These are phyloP conservation scores for Psilopsiagon aurifrons DNA, from an alignment of 2,113 vertebrate species.

Conservation along the genomic window DNA sequence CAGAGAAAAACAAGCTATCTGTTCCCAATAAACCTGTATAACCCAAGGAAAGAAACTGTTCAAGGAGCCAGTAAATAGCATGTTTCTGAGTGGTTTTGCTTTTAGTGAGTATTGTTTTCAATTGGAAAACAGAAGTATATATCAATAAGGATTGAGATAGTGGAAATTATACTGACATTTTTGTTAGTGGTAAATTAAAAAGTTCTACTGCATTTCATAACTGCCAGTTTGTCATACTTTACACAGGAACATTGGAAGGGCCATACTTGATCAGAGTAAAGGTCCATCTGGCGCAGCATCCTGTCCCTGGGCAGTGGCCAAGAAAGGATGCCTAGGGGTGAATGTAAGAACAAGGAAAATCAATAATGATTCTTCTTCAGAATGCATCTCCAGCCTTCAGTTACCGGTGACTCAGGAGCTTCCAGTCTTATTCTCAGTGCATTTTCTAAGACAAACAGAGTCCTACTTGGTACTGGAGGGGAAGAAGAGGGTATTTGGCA, in stretches of 20 bases:
- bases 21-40: background rate
- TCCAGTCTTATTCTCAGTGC: background rate
- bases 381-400: background rate
- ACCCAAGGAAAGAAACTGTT: background rate
- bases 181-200: background rate
- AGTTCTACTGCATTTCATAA: background rate
- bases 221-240: background rate
- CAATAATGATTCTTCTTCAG: background rate
- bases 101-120: background rate
- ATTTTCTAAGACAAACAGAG: background rate
- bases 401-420: background rate
- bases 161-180: background rate
- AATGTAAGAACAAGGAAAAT: constrained; percentile 12
- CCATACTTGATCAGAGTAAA: constrained; percentile 13
- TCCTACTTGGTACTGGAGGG: background rate
- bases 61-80: background rate
- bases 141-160: background rate
- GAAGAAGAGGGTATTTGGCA: background rate
- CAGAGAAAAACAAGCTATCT: background rate
- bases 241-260: constrained; percentile 11
- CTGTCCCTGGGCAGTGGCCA: constrained; percentile 26
- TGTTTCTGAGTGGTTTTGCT: background rate
- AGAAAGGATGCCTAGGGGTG: background rate
- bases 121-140: background rate
- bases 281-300: constrained; percentile 35